phyloP scores from a whole-genome alignment of 2,888 invertebrate genomes.

The Thecophora atra region DNA sequence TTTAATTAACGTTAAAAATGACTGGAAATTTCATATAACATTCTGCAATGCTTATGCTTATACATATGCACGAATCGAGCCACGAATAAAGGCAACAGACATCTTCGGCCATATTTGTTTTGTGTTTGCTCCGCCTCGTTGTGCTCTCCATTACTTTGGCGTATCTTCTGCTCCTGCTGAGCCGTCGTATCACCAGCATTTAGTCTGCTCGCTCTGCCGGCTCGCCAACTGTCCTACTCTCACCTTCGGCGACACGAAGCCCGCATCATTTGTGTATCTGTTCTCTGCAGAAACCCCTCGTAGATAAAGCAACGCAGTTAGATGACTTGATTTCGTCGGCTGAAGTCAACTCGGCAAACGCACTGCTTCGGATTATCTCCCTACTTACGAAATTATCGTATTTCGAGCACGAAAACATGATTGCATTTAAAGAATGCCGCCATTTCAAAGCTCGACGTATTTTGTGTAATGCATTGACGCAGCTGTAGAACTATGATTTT shows the following conservation, averaged over 20 bases:
- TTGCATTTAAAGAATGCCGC: neutral
- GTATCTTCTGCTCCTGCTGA: neutral
- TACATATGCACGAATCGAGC: slow-evolving; percentile 36
- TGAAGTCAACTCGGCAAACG: neutral
- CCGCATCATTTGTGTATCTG: slow-evolving; percentile 38
- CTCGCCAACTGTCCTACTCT: slow-evolving; percentile 26
- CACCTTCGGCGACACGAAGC: slow-evolving; percentile 15
- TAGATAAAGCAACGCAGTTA: slow-evolving; percentile 47
- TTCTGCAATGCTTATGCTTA: neutral
- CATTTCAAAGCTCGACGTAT: too few species aligned
- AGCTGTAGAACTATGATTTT: too few species aligned
- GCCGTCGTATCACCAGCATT: neutral
- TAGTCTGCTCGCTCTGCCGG: neutral
- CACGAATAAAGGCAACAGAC: too few species aligned
- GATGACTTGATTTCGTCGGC: neutral
- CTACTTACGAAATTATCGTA: too few species aligned
- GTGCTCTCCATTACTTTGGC: slow-evolving; percentile 38
- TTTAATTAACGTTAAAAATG: neutral
- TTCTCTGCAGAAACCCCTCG: slow-evolving; percentile 38
- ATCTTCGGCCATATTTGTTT: slow-evolving; percentile 66
- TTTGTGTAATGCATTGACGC: too few species aligned
- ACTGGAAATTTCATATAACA: neutral
- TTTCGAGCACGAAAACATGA: neutral
- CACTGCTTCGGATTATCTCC: neutral
- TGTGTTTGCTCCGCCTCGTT: slow-evolving; percentile 63